phyloP scores from a whole-genome alignment of 2,113 vertebrate genomes.

The Macroglossus sobrinus region DNA sequence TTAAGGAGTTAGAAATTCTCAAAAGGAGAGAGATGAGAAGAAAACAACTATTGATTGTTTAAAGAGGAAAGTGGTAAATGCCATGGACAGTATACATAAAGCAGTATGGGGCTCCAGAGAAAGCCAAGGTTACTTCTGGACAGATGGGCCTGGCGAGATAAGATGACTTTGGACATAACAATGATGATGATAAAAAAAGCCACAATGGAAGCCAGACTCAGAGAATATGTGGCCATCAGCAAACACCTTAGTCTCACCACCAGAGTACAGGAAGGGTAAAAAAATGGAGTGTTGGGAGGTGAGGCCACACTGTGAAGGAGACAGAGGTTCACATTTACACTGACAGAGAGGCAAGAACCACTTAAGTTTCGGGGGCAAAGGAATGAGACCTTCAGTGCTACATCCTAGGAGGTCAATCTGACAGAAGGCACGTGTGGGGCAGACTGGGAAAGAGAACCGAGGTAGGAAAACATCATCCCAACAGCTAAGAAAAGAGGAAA shows the following conservation, averaged over 20 bases:
- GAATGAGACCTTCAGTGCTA: not conserved
- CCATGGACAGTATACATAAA: not conserved
- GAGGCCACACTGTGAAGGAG: not conserved
- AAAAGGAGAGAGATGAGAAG: not conserved
- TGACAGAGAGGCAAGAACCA: not conserved
- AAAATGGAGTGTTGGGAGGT: not conserved
- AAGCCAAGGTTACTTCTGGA: not conserved
- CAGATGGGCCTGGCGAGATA: not conserved
- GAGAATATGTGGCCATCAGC: not conserved
- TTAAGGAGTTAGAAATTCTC: not conserved
- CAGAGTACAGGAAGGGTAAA: not conserved
- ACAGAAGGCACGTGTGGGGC: not conserved
- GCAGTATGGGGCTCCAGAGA: not conserved
- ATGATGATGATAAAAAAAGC: not conserved
- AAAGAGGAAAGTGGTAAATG: not conserved
- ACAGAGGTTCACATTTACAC: not conserved
- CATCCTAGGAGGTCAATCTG: not conserved
- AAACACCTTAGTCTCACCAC: not conserved
- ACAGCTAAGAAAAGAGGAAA: not conserved
- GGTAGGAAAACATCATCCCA: not conserved
- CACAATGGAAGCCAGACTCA: not conserved
- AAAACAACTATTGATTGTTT: not conserved
- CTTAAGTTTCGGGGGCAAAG: not conserved
- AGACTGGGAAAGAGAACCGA: not conserved
- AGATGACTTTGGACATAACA: not conserved